Conservation (phyloP, 2,113 vertebrate genomes). For the Pteruthius melanotis region DNA sequence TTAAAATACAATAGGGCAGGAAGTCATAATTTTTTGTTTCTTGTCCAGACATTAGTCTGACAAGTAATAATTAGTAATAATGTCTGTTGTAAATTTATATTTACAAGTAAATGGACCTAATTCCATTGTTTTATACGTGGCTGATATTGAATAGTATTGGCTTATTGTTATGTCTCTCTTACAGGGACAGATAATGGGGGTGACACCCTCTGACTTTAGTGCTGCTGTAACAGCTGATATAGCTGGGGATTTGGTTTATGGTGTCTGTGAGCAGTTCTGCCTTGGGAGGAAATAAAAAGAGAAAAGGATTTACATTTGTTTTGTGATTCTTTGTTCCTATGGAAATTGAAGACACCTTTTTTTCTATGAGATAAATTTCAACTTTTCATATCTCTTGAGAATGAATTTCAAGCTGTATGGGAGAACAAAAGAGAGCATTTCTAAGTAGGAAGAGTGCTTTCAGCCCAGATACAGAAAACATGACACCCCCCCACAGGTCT, state of each 20-base stretch:
- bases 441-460: background rate
- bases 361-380: slow-evolving; percentile 19
- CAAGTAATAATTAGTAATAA: background rate
- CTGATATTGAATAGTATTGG: background rate
- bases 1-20: background rate
- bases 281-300: background rate
- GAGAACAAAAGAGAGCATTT: slow-evolving; percentile 35
- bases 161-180: background rate
- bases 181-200: background rate
- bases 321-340: slow-evolving; percentile 38
- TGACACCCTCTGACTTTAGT: background rate
- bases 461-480: background rate
- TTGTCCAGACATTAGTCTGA: background rate
- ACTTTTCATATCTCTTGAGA: slow-evolving; percentile 7
- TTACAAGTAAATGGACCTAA: background rate
- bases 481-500: background rate
- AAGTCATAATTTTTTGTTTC: background rate
- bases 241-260: background rate
- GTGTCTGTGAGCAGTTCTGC: background rate
- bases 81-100: background rate
- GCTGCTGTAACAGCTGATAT: background rate
- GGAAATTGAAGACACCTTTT: slow-evolving; percentile 23
- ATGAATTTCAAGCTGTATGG: slow-evolving; percentile 29
- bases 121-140: background rate
- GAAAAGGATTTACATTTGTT: background rate